phyloP scores from a whole-genome alignment of 2,113 vertebrate genomes.

The Megaceryle maxima region DNA sequence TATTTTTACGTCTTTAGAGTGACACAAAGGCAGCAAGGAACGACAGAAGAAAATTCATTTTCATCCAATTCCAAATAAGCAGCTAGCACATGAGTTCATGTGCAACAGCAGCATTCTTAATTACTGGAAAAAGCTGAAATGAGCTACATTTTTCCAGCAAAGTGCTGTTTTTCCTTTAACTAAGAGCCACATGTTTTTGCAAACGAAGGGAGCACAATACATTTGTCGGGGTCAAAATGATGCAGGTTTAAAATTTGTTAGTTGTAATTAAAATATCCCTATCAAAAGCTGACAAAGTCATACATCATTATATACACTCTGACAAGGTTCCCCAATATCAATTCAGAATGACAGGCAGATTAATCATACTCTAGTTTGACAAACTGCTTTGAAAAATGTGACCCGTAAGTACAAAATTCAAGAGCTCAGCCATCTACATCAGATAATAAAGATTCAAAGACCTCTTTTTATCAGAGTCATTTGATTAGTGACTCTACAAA shows the following conservation, averaged over 20 bases:
- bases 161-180: neutral
- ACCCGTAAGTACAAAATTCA: slow-evolving; percentile 18
- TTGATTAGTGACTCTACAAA: neutral
- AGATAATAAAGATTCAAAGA: slow-evolving; percentile 52
- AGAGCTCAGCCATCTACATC: slow-evolving; percentile 6
- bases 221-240: slow-evolving; percentile 38
- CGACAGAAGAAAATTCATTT: neutral
- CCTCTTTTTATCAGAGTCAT: neutral
- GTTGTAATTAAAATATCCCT: slow-evolving; percentile 36
- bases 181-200: neutral
- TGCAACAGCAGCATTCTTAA: neutral
- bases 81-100: neutral
- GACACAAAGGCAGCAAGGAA: neutral
- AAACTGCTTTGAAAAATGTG: slow-evolving; percentile 46
- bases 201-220: neutral
- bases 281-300: slow-evolving; percentile 24
- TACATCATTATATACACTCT: slow-evolving; percentile 22
- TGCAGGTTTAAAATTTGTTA: slow-evolving; percentile 34
- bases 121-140: neutral
- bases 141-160: neutral
- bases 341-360: slow-evolving; percentile 50
- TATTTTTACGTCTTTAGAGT: neutral
- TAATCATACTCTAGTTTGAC: slow-evolving; percentile 42
- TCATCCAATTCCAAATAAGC: neutral
- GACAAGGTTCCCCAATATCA: slow-evolving; percentile 4